A percentile compares a stretch with the other conserved stretches of the same genome.
phyloP scores from a whole-genome alignment of 2,888 invertebrate species.

The Melanargia galathea region DNA sequence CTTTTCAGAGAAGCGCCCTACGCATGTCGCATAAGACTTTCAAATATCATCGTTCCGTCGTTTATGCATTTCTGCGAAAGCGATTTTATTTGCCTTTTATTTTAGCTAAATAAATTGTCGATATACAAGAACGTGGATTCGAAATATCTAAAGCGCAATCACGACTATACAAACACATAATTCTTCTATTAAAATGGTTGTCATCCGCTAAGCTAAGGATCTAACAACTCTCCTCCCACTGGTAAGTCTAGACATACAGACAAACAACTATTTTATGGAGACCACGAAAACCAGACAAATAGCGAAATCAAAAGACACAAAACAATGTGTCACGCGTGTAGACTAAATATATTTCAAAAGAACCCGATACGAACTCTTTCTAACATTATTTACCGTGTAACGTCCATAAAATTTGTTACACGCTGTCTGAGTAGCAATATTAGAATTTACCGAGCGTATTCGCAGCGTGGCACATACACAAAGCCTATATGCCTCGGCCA shows the following conservation, averaged over 20 bases:
- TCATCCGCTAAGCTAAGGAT: neutral
- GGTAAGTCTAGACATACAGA: neutral
- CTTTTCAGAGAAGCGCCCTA: too few relatives aligned
- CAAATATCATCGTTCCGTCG: too few relatives aligned
- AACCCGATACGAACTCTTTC: neutral
- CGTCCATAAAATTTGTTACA: conserved; percentile 7
- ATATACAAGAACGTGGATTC: too few relatives aligned
- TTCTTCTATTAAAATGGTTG: neutral
- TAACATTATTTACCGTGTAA: conserved; percentile 7
- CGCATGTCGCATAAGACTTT: too few relatives aligned
- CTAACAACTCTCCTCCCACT: neutral
- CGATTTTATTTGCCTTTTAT: too few relatives aligned
- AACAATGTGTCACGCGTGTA: conserved; percentile 11
- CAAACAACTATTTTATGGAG: neutral
- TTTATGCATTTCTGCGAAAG: too few relatives aligned
- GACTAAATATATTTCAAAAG: neutral
- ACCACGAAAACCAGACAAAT: neutral
- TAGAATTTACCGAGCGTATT: conserved; percentile 21
- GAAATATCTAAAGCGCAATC: neutral
- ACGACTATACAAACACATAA: neutral
- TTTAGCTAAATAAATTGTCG: too few relatives aligned
- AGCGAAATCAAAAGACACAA: neutral
- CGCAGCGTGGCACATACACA: conserved; percentile 9
- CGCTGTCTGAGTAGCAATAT: conserved; percentile 20
- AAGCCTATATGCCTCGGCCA: conserved; percentile 16